Percentiles rank a stretch among this genome's conserved stretches.
Conservation (phyloP, 2,888 invertebrate species). For the Agrenia bidenticulata region DNA sequence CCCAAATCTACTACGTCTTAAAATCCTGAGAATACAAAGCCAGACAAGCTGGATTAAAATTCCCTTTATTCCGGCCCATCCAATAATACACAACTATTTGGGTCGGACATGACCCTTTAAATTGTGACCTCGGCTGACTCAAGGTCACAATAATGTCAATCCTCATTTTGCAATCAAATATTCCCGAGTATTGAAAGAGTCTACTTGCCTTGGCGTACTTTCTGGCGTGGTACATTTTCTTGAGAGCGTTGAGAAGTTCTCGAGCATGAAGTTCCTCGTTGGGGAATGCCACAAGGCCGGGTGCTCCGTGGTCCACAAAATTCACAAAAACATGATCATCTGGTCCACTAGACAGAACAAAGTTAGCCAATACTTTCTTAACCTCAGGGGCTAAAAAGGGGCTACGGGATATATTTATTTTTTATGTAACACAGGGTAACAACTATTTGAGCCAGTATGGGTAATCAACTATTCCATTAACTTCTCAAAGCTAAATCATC, state of each 20-base stretch:
- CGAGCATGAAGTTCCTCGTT: constrained; percentile 55
- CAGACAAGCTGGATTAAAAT: no score
- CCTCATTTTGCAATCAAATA: no score
- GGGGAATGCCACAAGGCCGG: constrained; percentile 62
- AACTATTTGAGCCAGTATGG: constrained; percentile 11
- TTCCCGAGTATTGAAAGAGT: no score
- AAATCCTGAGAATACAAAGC: no score
- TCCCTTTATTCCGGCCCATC: no score
- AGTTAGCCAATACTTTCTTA: neutral
- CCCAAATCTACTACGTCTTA: no score
- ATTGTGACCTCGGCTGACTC: no score
- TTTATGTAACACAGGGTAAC: neutral
- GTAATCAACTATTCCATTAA: constrained; percentile 52
- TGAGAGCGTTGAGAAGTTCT: constrained; percentile 53
- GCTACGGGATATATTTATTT: neutral
- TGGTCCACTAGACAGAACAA: constrained; percentile 57
- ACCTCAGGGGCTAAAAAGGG: neutral
- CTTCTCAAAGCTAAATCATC: constrained; percentile 1
- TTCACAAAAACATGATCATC: constrained; percentile 64
- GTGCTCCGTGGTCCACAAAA: constrained; percentile 65
- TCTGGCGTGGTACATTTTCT: constrained; percentile 58
- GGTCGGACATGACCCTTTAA: no score
- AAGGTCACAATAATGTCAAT: no score
- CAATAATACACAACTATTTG: no score
- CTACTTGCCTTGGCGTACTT: constrained; percentile 58